Evolutionary conservation across 2,113 vertebrate genomes (phyloP).

Genomic region (Dicrurus megarhynchus): DNA sequence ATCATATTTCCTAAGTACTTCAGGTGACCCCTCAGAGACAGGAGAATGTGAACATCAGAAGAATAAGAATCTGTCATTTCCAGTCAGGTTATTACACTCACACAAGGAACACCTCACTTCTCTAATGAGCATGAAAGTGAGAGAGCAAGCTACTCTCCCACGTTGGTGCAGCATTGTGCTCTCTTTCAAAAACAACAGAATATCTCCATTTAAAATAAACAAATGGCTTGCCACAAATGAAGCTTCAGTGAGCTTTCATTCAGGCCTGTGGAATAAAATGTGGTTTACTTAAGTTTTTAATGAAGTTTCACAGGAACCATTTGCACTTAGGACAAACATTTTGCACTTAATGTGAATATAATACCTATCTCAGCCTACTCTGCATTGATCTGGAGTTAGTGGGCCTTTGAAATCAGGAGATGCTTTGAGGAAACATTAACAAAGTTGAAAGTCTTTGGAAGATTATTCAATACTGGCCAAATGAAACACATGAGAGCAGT

Average conservation of each 20-base stretch:
- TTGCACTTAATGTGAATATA: not conserved
- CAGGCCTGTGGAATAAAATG: not conserved
- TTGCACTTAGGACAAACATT: not conserved
- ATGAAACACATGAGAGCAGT: not conserved
- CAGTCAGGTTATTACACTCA: not conserved
- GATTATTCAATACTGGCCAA: not conserved
- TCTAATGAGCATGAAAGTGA: not conserved
- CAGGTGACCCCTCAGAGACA: not conserved
- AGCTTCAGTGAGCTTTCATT: not conserved
- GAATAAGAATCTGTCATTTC: not conserved
- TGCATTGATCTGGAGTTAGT: not conserved
- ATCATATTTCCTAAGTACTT: not conserved
- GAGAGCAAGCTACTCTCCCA: not conserved
- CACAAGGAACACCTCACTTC: not conserved
- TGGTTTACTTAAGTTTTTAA: not conserved
- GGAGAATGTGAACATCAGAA: not conserved
- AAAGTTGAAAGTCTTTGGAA: not conserved
- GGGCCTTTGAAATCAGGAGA: not conserved
- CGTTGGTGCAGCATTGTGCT: not conserved
- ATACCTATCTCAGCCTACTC: not conserved
- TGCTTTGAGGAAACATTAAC: not conserved
- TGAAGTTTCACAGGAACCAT: not conserved
- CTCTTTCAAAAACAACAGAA: not conserved
- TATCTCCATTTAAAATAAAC: not conserved
- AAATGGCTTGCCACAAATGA: not conserved